Evolutionary conservation across 2,113 vertebrate species (phyloP).

Genomic region (Ptychochromis oligacanthus): DNA sequence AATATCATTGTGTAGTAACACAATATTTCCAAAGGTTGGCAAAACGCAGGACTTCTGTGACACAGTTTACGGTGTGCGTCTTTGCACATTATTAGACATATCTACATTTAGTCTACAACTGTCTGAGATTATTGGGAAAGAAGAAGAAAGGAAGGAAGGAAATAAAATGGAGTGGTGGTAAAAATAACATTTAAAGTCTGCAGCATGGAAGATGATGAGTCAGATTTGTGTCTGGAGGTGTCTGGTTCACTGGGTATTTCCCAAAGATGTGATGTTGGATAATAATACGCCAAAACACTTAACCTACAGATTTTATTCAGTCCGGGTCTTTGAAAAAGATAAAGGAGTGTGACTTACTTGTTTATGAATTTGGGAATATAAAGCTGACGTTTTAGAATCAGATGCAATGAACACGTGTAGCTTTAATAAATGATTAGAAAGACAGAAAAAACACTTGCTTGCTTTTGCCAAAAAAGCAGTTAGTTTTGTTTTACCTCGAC

Average conservation of each 20-base stretch:
- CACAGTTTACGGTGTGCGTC: neutral
- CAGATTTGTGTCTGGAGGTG: conserved; percentile 63
- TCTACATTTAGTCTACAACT: conserved; percentile 19
- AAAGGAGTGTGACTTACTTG: neutral
- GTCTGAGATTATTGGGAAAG: conserved; percentile 49
- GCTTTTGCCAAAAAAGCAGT: neutral
- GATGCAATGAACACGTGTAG: neutral
- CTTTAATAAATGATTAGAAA: neutral
- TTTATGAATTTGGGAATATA: neutral
- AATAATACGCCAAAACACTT: neutral
- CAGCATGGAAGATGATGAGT: conserved; percentile 58
- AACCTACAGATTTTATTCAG: neutral
- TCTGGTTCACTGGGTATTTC: conserved; percentile 67
- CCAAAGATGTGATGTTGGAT: conserved; percentile 33
- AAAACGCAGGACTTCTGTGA: neutral
- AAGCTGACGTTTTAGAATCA: no score
- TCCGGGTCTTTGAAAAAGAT: neutral
- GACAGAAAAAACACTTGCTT: neutral
- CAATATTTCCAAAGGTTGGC: conserved; percentile 17
- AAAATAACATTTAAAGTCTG: conserved; percentile 62
- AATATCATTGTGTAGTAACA: conserved; percentile 15
- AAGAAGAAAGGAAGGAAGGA: conserved; percentile 60
- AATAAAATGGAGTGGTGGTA: conserved; percentile 21
- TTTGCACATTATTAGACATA: neutral
- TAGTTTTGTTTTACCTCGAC: conserved; percentile 31